These are phyloP conservation scores for Microcebus lehilahytsara DNA, from an alignment of 2,113 vertebrate species.

Conservation along the genomic window DNA sequence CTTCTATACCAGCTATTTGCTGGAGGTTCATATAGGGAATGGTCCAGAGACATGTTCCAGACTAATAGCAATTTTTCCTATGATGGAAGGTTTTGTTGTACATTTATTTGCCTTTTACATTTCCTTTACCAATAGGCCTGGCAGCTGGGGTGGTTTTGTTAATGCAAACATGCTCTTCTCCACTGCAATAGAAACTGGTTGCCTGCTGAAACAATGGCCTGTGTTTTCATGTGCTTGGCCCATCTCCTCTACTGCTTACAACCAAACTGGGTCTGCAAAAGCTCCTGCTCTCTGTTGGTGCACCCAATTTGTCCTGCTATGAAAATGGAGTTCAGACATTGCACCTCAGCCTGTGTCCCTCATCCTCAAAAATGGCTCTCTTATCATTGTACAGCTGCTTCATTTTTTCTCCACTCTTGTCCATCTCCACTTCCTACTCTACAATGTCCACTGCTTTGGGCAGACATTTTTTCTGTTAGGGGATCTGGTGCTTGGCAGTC, in stretches of 20 bases:
- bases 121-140: background rate
- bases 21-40: background rate
- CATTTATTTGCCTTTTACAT: background rate
- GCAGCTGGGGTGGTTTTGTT: background rate
- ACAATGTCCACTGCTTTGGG: fast-evolving
- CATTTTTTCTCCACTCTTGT: background rate
- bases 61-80: background rate
- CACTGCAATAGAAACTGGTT: background rate
- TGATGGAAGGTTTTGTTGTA: background rate
- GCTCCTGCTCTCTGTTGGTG: background rate
- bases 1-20: background rate
- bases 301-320: background rate
- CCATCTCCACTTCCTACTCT: background rate
- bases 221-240: background rate
- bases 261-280: background rate
- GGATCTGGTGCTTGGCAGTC: background rate
- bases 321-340: background rate
- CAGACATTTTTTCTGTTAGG: background rate
- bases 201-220: background rate
- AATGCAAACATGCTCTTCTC: background rate
- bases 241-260: background rate
- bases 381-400: fast-evolving
- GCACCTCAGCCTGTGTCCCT: background rate
- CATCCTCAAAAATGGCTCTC: background rate
- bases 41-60: background rate